Percentiles rank a stretch among this genome's conserved stretches.
Evolutionary conservation across 2,888 invertebrate genomes (phyloP).

Genomic region (Synergus japonicus): DNA sequence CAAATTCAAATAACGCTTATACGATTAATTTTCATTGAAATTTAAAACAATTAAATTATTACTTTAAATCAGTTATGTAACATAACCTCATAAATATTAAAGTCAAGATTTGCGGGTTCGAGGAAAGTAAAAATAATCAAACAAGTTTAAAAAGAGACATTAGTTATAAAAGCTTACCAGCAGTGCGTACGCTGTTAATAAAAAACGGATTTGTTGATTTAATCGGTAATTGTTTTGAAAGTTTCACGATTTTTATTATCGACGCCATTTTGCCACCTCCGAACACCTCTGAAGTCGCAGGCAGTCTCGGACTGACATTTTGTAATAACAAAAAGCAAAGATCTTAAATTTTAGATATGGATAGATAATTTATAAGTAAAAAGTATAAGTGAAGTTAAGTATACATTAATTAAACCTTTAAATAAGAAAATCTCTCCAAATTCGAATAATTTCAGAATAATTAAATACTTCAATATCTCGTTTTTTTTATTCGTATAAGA

Average conservation of each 20-base stretch:
- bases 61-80: conserved; percentile 6
- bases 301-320: too few relatives aligned
- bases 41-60: not conserved
- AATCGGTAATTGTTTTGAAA: conserved; percentile 36
- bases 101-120: not conserved
- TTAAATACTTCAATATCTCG: too few relatives aligned
- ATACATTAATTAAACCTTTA: too few relatives aligned
- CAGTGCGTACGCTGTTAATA: conserved; percentile 16
- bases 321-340: too few relatives aligned
- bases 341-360: too few relatives aligned
- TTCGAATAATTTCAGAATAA: too few relatives aligned
- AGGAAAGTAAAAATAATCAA: not conserved
- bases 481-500: too few relatives aligned
- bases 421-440: too few relatives aligned
- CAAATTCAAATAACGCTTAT: not conserved
- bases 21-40: not conserved
- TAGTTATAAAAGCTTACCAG: not conserved
- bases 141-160: not conserved
- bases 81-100: conserved; percentile 22
- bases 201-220: conserved; percentile 8
- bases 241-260: not conserved
- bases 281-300: too few relatives aligned
- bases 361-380: too few relatives aligned
- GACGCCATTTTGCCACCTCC: conserved; percentile 29
- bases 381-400: too few relatives aligned